phyloP scores from a whole-genome alignment of 1,140 invertebrate species.

The Nautilus pompilius region DNA sequence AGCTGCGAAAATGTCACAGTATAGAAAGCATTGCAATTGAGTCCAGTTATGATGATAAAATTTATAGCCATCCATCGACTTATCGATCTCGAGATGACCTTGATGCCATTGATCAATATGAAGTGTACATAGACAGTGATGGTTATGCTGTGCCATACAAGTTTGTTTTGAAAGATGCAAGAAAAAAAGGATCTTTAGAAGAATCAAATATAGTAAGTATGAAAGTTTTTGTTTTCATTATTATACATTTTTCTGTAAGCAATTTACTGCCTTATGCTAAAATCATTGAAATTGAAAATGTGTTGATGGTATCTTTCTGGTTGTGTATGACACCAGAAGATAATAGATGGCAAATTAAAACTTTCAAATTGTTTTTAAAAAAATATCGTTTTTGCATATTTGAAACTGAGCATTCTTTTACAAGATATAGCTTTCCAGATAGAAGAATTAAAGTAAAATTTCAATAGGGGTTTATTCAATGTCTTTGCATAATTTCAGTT shows the following conservation, averaged over 20 bases:
- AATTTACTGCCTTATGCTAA: too few relatives aligned
- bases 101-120: slow-evolving; percentile 7
- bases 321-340: too few relatives aligned
- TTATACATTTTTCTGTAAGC: neutral
- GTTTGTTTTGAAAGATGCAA: slow-evolving; percentile 16
- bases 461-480: too few relatives aligned
- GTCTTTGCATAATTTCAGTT: too few relatives aligned
- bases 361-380: too few relatives aligned
- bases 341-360: too few relatives aligned
- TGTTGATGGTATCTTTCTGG: too few relatives aligned
- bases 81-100: slow-evolving; percentile 7
- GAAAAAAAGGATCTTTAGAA: slow-evolving; percentile 1
- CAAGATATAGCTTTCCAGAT: too few relatives aligned
- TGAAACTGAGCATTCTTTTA: too few relatives aligned
- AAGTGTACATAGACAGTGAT: slow-evolving; percentile 26
- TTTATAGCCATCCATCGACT: neutral
- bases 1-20: slow-evolving; percentile 20
- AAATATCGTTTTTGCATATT: too few relatives aligned
- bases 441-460: too few relatives aligned
- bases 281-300: too few relatives aligned
- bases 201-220: neutral
- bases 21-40: slow-evolving; percentile 18
- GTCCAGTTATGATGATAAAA: neutral
- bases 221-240: neutral
- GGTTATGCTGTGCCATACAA: slow-evolving; percentile 34